Base-by-base conservation (phyloP, 2,113 vertebrate genomes). In the Conger conger region DNA sequence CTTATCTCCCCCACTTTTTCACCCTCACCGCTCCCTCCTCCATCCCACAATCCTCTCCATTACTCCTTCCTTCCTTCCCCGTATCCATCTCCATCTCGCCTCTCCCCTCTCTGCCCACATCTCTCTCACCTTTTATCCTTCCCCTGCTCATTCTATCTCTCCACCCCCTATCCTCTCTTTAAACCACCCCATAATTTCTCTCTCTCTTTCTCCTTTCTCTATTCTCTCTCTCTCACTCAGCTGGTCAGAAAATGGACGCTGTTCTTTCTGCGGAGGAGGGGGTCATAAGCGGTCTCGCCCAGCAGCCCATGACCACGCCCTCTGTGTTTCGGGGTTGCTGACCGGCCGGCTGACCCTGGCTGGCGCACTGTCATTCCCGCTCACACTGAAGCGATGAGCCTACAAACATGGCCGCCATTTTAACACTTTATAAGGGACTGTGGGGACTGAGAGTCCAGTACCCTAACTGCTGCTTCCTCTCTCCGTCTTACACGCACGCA, bases 1-100 rank as follows among this genome's bases (percentile, higher is more conserved):
- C 7, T 30, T 82, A 20, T 16, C 53, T 76, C 57, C 0, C 27
- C 54, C 37, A 54, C 53, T 87, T 42, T 38, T 83, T 87, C 82
- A 84, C 85, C 42, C 8, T 17, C 13, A 4, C 27, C 40, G 5
- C 35, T 42, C 40, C 40, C 45, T 50, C 45, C 45, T 42, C 40
- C 40, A 9, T 50, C 45, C 45, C 45, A 50, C 45, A 50, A 50
- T 50, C 45, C 45, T 50, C 45, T 50, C 45, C 45, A 13, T 40
- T 45, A 36, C 30, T 38, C n/a, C 54, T 33, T 78, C 16, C 82
- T 86, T 73, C 20, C 37, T n/a, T 6, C 23, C 18, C 57, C 27
- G 36, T 0, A 53, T 63, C 30, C 17, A 5, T 15, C 40, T 50
- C 1, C 30, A 54, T 57, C 81, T 82, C 40, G 60, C 38, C 53